These are phyloP conservation scores for Hepsetus odoe DNA, from an alignment of 2,113 vertebrate species.

Conservation along the genomic window DNA sequence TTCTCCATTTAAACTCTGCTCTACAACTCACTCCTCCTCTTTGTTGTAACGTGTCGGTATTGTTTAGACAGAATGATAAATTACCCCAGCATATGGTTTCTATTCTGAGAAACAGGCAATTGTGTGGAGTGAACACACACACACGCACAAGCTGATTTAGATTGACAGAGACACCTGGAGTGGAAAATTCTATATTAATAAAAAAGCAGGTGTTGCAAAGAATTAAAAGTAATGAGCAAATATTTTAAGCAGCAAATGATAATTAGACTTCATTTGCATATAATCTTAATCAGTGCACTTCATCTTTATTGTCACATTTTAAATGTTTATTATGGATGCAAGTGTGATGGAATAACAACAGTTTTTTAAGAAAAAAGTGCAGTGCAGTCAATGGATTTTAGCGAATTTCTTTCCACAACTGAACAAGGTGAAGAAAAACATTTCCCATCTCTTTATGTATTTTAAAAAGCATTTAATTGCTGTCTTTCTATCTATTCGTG, in stretches of 20 bases:
- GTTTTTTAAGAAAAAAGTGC: not conserved
- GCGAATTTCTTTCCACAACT: too few relatives aligned
- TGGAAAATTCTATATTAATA: slow-evolving; percentile 34
- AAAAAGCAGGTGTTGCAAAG: slow-evolving; percentile 44
- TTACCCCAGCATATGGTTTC: slow-evolving; percentile 49
- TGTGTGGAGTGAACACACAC: slow-evolving; percentile 26
- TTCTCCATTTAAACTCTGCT: slow-evolving; percentile 20
- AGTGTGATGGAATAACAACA: slow-evolving; percentile 2
- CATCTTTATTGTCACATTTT: slow-evolving; percentile 32
- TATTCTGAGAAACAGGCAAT: slow-evolving; percentile 48
- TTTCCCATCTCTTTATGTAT: too few relatives aligned
- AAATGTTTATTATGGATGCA: slow-evolving; percentile 25
- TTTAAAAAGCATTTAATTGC: too few relatives aligned
- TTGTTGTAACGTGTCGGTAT: slow-evolving; percentile 32
- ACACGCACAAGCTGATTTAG: slow-evolving; percentile 37
- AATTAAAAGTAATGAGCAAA: slow-evolving; percentile 48
- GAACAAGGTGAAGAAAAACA: too few relatives aligned
- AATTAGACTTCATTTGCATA: slow-evolving; percentile 45
- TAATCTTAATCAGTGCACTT: slow-evolving; percentile 29
- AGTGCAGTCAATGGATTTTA: too few relatives aligned
- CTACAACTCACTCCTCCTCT: slow-evolving; percentile 23
- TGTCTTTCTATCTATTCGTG: too few relatives aligned
- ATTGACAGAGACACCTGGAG: slow-evolving; percentile 50
- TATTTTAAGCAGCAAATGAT: slow-evolving; percentile 49
- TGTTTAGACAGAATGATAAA: slow-evolving; percentile 52